Base-by-base conservation (phyloP, 1,140 invertebrate species). In the Fopius arisanus region DNA sequence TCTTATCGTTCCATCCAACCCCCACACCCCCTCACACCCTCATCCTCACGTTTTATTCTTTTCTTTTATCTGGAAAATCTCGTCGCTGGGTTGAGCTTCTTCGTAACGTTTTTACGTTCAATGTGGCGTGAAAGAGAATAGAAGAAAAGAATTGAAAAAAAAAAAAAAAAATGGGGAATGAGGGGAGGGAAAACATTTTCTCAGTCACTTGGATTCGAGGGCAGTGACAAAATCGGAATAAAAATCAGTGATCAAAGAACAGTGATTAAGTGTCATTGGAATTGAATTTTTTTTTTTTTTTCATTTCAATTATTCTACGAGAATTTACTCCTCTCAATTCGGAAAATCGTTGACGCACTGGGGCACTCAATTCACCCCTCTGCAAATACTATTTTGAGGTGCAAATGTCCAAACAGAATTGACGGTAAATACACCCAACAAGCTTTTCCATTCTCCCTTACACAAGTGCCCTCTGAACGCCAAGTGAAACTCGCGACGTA, bases 1-100 rank as follows among this genome's bases (percentile, higher is more conserved):
- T 75, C 48, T 72, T 54, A 54, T 69, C 74, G 63, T 67, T 54
- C 31, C 63, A 68, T 31, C 63, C 12, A 37, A 51, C 16, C 29
- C 48, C 51, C 14, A n/a, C n/a, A n/a, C n/a, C n/a, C n/a, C n/a
- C n/a, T n/a, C n/a, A n/a, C 41, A 41, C 21, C 28, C 31, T 14
- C 21, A n/a, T 7, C 23, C 28, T 19, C 74, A 19, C 54, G 23
- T 70, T 67, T n/a, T 63, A 28, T 37, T 71, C 21, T 43, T 59
- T 71, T 59, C 69, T 75, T 71, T 67, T 59, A 59, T 59, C 54
- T 59, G 54, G 19, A 26, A 51, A 59, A 59, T 59, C 54, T 59
- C 54, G 23, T 59, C 54, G 54, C 54, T 48, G 14, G 43, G n/a
- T 59, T 28, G 54, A 59, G 54, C 54, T 59, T 59, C 26, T 59